Conservation (phyloP, 2,797 vertebrate genomes). For the Staurois parvus region DNA sequence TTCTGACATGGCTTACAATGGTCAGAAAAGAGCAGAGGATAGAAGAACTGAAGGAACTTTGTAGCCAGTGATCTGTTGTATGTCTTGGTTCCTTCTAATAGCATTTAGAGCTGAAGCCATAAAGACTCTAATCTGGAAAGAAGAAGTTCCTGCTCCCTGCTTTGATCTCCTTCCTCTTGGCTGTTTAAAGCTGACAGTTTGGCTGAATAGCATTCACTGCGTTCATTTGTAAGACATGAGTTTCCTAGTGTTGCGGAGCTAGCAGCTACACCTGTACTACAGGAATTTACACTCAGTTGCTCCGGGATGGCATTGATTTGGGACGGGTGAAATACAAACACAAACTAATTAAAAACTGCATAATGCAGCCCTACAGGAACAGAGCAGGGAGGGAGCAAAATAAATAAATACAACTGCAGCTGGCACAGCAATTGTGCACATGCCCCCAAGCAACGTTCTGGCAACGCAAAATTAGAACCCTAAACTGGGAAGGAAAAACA, state of each 20-base stretch:
- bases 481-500: slow-evolving; percentile 62
- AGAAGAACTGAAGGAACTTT: slow-evolving; percentile 70
- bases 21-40: slow-evolving; percentile 66
- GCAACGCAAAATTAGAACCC: slow-evolving; percentile 77
- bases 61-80: slow-evolving; percentile 70
- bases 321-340: slow-evolving; percentile 78
- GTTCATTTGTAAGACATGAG: slow-evolving; percentile 81
- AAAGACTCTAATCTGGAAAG: slow-evolving; percentile 76
- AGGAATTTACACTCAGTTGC: slow-evolving; percentile 80
- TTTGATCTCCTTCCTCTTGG: slow-evolving; percentile 82
- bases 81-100: slow-evolving; percentile 77
- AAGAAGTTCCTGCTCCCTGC: slow-evolving; percentile 75
- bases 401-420: slow-evolving; percentile 79
- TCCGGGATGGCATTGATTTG: slow-evolving; percentile 80
- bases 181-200: slow-evolving; percentile 79
- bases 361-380: slow-evolving; percentile 81
- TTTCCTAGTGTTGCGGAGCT: slow-evolving; percentile 76
- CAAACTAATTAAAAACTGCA: slow-evolving; percentile 83
- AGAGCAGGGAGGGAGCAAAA: slow-evolving; percentile 67
- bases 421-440: slow-evolving; percentile 72
- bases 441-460: slow-evolving; percentile 74
- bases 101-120: slow-evolving; percentile 74
- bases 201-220: slow-evolving; percentile 76
- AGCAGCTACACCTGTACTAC: slow-evolving; percentile 83
- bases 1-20: slow-evolving; percentile 62